These are phyloP conservation scores for Cynocephalus volans DNA, from an alignment of 2,113 vertebrate genomes.

Conservation along the genomic window DNA sequence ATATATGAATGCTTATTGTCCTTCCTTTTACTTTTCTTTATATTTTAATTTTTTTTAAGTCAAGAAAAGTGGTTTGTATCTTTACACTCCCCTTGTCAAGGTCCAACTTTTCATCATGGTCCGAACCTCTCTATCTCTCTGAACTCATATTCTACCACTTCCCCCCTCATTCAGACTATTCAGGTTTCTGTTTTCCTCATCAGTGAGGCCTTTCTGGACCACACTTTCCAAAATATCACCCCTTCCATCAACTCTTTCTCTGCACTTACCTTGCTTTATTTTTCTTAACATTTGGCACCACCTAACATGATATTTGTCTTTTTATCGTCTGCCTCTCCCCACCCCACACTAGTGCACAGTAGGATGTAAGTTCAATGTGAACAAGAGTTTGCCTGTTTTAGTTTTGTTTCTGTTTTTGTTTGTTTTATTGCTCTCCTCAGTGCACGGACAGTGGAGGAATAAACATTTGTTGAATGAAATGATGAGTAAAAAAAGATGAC, in stretches of 20 bases:
- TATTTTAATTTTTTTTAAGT: background rate
- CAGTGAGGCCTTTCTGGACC: background rate
- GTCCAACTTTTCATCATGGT: background rate
- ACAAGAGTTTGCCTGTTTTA: background rate
- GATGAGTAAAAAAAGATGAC: background rate
- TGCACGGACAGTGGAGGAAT: background rate
- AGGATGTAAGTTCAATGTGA: background rate
- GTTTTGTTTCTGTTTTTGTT: background rate
- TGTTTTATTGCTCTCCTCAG: background rate
- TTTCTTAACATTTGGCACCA: background rate
- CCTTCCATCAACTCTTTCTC: background rate
- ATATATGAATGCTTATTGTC: background rate
- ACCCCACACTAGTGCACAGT: background rate
- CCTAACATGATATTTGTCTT: background rate
- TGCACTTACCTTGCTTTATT: background rate
- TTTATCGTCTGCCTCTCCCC: background rate
- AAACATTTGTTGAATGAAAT: slow-evolving; percentile 11
- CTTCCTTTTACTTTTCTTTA: background rate
- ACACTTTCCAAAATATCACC: background rate
- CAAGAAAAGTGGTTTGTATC: background rate
- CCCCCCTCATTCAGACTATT: background rate
- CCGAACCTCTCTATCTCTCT: background rate
- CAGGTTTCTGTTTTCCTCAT: background rate
- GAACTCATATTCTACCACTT: background rate
- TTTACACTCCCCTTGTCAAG: background rate